A percentile compares a stretch with the other conserved stretches of the same genome.
Evolutionary conservation across 2,797 vertebrate species (phyloP).

Genomic region (Hoplostethus mediterraneus): DNA sequence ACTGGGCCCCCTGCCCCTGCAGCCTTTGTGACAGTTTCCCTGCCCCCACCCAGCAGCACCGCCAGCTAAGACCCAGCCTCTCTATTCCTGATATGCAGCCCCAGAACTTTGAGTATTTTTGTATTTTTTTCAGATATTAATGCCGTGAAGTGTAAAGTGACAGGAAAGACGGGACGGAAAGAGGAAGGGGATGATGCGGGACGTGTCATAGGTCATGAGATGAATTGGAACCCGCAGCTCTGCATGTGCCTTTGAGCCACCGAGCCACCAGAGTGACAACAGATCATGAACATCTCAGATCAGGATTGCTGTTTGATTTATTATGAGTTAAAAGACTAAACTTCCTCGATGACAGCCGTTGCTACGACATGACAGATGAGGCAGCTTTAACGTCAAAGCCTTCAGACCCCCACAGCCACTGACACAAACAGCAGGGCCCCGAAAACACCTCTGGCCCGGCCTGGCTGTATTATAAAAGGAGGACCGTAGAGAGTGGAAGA

Average conservation of each 20-base stretch:
- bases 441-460: not conserved
- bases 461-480: not conserved
- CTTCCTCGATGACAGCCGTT: not conserved
- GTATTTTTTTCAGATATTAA: not conserved
- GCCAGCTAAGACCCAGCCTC: not conserved
- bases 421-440: conserved; percentile 26
- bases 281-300: not conserved
- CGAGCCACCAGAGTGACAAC: not conserved
- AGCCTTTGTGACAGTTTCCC: conserved; percentile 8
- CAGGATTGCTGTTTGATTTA: not conserved
- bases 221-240: no score
- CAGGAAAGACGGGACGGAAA: no score
- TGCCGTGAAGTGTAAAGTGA: not conserved
- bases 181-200: no score
- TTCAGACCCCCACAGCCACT: no score
- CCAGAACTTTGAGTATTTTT: not conserved
- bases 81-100: not conserved
- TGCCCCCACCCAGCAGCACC: not conserved
- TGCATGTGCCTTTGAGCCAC: no score
- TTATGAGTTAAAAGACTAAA: not conserved
- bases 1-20: conserved; percentile 1
- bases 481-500: conserved; percentile 4
- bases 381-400: not conserved
- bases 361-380: not conserved
- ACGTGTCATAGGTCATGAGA: no score